Conservation (phyloP, 2,888 invertebrate genomes). For the Tenthredo distinguenda region DNA sequence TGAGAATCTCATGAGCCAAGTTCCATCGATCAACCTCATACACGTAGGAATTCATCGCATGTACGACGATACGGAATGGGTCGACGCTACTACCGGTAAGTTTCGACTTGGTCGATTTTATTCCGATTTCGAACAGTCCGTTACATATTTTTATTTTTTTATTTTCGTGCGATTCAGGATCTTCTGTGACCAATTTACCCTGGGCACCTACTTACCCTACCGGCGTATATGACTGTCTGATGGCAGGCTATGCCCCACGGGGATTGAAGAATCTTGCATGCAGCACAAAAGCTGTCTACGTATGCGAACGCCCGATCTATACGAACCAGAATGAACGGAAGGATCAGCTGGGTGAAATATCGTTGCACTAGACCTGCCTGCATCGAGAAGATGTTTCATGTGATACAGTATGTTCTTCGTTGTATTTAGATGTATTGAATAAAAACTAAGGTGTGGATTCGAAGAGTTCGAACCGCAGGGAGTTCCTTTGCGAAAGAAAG, state of each 20-base stretch:
- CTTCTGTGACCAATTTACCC: not conserved
- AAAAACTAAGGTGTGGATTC: not conserved
- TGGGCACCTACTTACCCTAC: conserved; percentile 1
- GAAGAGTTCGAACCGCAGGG: not conserved
- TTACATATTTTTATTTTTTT: not conserved
- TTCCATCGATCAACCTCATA: not conserved
- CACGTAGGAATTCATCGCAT: conserved; percentile 2
- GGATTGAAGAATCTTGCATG: conserved; percentile 4
- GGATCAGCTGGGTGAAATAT: not conserved
- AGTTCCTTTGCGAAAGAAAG: not conserved
- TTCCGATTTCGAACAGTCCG: not conserved
- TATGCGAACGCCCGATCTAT: not conserved
- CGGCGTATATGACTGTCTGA: not conserved
- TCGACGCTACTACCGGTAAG: conserved; percentile 10
- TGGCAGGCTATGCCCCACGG: not conserved
- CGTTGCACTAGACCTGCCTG: not conserved
- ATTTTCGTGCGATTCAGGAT: not conserved
- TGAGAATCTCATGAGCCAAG: not conserved
- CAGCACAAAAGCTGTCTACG: not conserved
- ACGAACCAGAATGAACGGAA: not conserved
- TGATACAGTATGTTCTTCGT: not conserved
- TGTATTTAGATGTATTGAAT: not conserved
- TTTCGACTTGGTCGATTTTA: not conserved
- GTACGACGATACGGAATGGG: conserved; percentile 23
- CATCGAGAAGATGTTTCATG: not conserved